Conservation (phyloP, 2,888 invertebrate genomes). For the Lamellibrachia columna region DNA sequence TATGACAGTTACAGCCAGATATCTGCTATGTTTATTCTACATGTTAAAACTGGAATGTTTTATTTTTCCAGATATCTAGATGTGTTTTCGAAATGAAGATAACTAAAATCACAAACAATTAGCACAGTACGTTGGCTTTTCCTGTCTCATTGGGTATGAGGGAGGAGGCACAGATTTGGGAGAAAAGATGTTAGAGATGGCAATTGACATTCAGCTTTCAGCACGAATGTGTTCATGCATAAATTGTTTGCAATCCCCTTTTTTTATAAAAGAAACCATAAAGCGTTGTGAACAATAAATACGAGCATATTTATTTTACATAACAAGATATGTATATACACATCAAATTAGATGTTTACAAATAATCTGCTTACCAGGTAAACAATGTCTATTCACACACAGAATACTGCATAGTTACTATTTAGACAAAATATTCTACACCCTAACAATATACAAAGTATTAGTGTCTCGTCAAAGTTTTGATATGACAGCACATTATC, state of each 20-base stretch:
- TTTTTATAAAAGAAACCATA: not conserved
- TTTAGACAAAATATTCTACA: conserved; percentile 3
- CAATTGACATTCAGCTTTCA: too few species aligned
- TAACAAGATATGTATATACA: conserved; percentile 16
- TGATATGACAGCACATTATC: conserved; percentile 1
- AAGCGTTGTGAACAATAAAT: conserved; percentile 1
- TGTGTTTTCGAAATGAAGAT: not conserved
- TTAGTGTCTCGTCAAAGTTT: not conserved
- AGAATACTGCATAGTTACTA: conserved; percentile 16
- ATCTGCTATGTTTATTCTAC: not conserved
- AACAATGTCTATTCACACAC: conserved; percentile 16
- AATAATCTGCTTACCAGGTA: conserved; percentile 3
- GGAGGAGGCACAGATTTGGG: not conserved
- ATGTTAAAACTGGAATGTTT: not conserved
- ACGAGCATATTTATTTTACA: conserved; percentile 3
- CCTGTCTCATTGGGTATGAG: not conserved
- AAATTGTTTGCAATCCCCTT: too few species aligned
- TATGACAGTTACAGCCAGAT: too few species aligned
- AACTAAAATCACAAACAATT: not conserved
- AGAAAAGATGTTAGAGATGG: not conserved
- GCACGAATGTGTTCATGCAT: too few species aligned
- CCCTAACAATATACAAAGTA: conserved; percentile 12
- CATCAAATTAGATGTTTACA: conserved; percentile 16
- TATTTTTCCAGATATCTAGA: not conserved
- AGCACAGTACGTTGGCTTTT: not conserved